phyloP scores from a whole-genome alignment of 2,888 invertebrate genomes.

The Coleophora flavipennella region DNA sequence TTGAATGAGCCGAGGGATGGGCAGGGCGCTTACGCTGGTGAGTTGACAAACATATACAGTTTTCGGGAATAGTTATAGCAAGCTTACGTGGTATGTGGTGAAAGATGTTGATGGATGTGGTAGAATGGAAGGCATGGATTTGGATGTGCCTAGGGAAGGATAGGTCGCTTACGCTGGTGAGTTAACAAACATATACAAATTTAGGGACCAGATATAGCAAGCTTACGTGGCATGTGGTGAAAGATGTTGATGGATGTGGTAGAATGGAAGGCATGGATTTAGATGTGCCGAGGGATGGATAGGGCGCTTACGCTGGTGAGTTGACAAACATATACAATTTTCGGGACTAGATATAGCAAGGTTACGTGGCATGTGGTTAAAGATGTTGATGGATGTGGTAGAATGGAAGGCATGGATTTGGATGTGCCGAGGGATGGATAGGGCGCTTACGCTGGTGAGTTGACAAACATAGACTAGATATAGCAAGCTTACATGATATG shows the following conservation, averaged over 20 bases:
- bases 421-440: slow-evolving; percentile 90
- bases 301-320: slow-evolving; percentile 95
- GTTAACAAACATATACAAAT: slow-evolving; percentile 30
- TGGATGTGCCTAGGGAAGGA: slow-evolving; percentile 85
- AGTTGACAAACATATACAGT: too few relatives aligned
- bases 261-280: slow-evolving; percentile 82
- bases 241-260: slow-evolving; percentile 93
- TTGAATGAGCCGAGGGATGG: slow-evolving; percentile 85
- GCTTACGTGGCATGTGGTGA: too few relatives aligned
- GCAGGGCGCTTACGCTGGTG: slow-evolving; percentile 95
- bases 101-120: slow-evolving; percentile 93
- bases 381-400: slow-evolving; percentile 92
- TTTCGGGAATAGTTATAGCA: too few relatives aligned
- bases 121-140: slow-evolving; percentile 79
- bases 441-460: slow-evolving; percentile 93
- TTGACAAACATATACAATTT: too few relatives aligned
- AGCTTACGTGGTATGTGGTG: too few relatives aligned
- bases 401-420: slow-evolving; percentile 80
- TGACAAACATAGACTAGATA: too few relatives aligned
- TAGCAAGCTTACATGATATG: too few relatives aligned
- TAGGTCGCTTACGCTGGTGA: slow-evolving; percentile 95
- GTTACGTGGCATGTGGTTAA: too few relatives aligned
- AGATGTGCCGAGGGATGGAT: slow-evolving; percentile 84
- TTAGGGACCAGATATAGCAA: too few relatives aligned
- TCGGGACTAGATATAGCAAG: too few relatives aligned